A percentile compares a stretch with the other conserved stretches of the same genome.
These are phyloP conservation scores for Leptocoma aspasia DNA, from an alignment of 2,113 vertebrate species.

Conservation along the genomic window DNA sequence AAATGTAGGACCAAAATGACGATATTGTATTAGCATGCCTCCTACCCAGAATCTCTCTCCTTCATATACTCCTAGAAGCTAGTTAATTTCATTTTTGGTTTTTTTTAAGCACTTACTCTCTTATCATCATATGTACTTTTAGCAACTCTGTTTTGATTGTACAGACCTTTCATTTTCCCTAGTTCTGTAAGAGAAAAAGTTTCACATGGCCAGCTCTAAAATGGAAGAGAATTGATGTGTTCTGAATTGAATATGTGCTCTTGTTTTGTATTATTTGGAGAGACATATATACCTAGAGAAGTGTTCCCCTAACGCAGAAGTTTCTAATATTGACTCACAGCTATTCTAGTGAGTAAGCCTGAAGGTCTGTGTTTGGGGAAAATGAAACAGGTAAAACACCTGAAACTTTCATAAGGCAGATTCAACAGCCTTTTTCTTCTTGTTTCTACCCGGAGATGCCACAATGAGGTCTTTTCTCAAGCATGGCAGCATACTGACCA, in stretches of 20 bases:
- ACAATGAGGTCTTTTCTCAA: neutral
- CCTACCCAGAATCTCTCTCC: neutral
- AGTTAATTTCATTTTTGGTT: neutral
- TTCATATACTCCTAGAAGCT: neutral
- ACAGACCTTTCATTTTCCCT: neutral
- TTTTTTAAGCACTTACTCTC: neutral
- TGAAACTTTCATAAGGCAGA: neutral
- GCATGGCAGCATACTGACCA: neutral
- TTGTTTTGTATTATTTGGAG: neutral
- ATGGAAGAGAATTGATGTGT: neutral
- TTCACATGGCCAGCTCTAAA: neutral
- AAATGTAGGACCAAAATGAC: neutral
- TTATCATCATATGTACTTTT: neutral
- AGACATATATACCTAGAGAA: neutral
- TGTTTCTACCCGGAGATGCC: neutral
- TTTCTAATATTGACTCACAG: neutral
- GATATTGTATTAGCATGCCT: neutral
- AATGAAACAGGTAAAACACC: neutral
- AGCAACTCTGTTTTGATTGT: neutral
- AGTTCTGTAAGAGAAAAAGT: neutral
- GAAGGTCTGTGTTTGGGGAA: neutral
- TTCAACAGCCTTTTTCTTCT: neutral
- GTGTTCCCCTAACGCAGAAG: neutral
- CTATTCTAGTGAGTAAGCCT: neutral
- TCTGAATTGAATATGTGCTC: neutral